Conservation (phyloP, 2,113 vertebrate species). For the Perca flavescens region DNA sequence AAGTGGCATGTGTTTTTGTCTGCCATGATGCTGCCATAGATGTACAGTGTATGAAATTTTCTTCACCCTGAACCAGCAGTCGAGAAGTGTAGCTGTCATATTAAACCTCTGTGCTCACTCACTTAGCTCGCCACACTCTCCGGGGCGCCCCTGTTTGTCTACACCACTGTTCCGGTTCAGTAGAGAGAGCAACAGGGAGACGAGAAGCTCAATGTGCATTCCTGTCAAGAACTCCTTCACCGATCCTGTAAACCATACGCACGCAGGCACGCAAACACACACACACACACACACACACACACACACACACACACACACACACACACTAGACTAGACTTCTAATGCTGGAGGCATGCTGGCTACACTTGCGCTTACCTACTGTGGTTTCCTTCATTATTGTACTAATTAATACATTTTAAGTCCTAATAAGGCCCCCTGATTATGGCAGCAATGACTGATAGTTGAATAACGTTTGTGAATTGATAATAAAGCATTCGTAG, state of each 20-base stretch:
- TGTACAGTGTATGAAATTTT: slow-evolving; percentile 59
- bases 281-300: slow-evolving; percentile 18
- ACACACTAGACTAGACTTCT: slow-evolving; percentile 25
- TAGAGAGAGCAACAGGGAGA: slow-evolving; percentile 82
- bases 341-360: slow-evolving; percentile 59
- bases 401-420: slow-evolving; percentile 78
- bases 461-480: slow-evolving; percentile 77
- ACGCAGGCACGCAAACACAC: slow-evolving; percentile 26
- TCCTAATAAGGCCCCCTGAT: slow-evolving; percentile 75
- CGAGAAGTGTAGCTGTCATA: slow-evolving; percentile 80
- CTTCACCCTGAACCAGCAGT: slow-evolving; percentile 64
- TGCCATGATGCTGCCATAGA: slow-evolving; percentile 45
- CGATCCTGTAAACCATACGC: slow-evolving; percentile 74
- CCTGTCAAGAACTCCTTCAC: slow-evolving; percentile 81
- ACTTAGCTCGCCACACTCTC: slow-evolving; percentile 78
- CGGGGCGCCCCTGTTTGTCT: slow-evolving; percentile 82
- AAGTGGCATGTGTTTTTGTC: slow-evolving; percentile 43
- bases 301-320: slow-evolving; percentile 27
- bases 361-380: slow-evolving; percentile 65
- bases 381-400: slow-evolving; percentile 76
- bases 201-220: slow-evolving; percentile 75
- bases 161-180: slow-evolving; percentile 82
- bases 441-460: slow-evolving; percentile 65
- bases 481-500: slow-evolving; percentile 75
- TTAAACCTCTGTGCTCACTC: slow-evolving; percentile 81